Conservation (phyloP, 1,140 invertebrate genomes). For the Ceratina calcarata region DNA sequence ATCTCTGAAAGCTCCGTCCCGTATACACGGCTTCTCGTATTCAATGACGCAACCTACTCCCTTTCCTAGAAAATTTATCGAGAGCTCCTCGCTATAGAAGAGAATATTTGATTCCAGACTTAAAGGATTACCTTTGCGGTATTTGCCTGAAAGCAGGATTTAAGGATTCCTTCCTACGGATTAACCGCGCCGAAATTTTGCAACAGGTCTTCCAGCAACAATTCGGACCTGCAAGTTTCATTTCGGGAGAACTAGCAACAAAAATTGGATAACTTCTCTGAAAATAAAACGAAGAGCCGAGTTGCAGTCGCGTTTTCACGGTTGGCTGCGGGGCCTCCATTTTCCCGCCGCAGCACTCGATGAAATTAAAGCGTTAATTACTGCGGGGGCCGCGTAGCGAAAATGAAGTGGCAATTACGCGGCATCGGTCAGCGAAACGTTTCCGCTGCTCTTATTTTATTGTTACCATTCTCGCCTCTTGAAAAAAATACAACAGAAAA, state of each 20-base stretch:
- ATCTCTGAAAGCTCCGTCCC: neutral
- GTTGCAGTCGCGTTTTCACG: neutral
- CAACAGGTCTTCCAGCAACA: too few relatives aligned
- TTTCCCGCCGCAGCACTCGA: neutral
- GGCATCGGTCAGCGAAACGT: constrained; percentile 14
- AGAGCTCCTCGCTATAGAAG: too few relatives aligned
- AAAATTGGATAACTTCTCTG: neutral
- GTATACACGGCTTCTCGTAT: neutral
- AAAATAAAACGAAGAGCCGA: neutral
- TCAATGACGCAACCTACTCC: neutral
- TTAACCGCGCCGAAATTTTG: too few relatives aligned
- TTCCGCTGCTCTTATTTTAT: neutral
- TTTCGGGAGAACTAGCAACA: neutral
- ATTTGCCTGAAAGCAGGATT: too few relatives aligned
- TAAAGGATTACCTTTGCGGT: too few relatives aligned
- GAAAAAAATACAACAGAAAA: neutral
- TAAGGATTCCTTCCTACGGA: too few relatives aligned
- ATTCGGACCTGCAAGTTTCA: neutral
- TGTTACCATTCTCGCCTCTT: neutral
- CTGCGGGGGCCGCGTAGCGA: neutral
- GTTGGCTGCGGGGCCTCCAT: neutral
- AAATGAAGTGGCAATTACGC: constrained; percentile 28
- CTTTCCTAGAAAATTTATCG: neutral
- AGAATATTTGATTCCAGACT: too few relatives aligned
- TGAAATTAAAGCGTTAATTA: constrained; percentile 29